phyloP scores from a whole-genome alignment of 2,113 vertebrate species.

The Laterallus jamaicensis region DNA sequence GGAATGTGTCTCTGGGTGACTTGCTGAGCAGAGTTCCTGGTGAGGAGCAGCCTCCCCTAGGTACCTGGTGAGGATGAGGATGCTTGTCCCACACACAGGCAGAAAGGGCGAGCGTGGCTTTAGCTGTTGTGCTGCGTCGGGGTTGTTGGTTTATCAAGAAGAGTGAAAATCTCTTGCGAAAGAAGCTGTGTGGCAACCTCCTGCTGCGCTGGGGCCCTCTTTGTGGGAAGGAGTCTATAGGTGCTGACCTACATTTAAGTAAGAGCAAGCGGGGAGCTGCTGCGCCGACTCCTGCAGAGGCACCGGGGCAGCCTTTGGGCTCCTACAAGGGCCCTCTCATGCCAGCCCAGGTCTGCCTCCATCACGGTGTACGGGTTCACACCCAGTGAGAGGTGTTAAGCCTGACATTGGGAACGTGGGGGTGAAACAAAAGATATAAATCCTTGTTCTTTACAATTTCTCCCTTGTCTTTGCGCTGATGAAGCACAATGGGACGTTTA shows the following conservation, averaged over 20 bases:
- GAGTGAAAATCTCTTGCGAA: neutral
- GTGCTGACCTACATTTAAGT: slow-evolving; percentile 54
- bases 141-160: neutral
- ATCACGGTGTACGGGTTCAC: neutral
- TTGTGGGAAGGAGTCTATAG: neutral
- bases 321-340: neutral
- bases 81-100: rapidly evolving
- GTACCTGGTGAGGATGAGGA: neutral
- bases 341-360: neutral
- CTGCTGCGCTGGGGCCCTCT: neutral
- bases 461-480: neutral
- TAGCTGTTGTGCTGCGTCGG: neutral
- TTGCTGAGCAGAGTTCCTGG: neutral
- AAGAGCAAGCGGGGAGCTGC: neutral
- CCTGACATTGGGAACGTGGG: neutral
- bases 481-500: slow-evolving; percentile 28
- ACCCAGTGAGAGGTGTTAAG: neutral
- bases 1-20: neutral
- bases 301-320: neutral
- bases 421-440: too few species aligned
- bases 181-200: slow-evolving; percentile 1
- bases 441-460: neutral
- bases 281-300: neutral
- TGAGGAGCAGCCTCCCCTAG: neutral
- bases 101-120: neutral